Percentiles rank a stretch among this genome's conserved stretches.
phyloP scores from a whole-genome alignment of 2,797 vertebrate genomes.

The Anabas testudineus region DNA sequence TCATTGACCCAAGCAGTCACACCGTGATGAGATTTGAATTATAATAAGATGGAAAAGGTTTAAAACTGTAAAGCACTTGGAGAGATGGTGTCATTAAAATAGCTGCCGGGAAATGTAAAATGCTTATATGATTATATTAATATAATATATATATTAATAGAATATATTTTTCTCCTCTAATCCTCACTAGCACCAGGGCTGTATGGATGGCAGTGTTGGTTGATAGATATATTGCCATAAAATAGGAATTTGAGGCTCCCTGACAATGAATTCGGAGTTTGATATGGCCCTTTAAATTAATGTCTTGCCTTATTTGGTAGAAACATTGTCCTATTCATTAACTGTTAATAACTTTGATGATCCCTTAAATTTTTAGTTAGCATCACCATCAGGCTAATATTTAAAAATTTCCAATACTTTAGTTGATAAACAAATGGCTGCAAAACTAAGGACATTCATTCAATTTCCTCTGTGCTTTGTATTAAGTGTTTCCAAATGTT shows the following conservation, averaged over 20 bases:
- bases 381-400: not conserved
- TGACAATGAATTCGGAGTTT: slow-evolving; percentile 2
- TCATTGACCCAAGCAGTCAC: slow-evolving; percentile 55
- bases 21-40: slow-evolving; percentile 54
- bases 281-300: not conserved
- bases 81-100: slow-evolving; percentile 20
- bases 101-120: slow-evolving; percentile 15
- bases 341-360: not conserved
- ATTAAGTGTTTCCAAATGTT: not conserved
- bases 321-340: not conserved
- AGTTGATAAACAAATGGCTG: not conserved
- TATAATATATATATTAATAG: too few species aligned
- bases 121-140: too few species aligned
- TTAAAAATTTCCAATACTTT: not conserved
- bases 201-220: not conserved
- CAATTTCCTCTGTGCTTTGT: not conserved
- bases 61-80: slow-evolving; percentile 13
- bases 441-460: not conserved
- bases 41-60: slow-evolving; percentile 39
- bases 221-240: not conserved
- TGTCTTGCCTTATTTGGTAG: not conserved
- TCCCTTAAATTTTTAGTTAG: not conserved
- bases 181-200: not conserved
- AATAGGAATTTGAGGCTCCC: not conserved
- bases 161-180: not conserved